phyloP scores from a whole-genome alignment of 1,140 invertebrate species.

The Heliconius hewitsoni region DNA sequence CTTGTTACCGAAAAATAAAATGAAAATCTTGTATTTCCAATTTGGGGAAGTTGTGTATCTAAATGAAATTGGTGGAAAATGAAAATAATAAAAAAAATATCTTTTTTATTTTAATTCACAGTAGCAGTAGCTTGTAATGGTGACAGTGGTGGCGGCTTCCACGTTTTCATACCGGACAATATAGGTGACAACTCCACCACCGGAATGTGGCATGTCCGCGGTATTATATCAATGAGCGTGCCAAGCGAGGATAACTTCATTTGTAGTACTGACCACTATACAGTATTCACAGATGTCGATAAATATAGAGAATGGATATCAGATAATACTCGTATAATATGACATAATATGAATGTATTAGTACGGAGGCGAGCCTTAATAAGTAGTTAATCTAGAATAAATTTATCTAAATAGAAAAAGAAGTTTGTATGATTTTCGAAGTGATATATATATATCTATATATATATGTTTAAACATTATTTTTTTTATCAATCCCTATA shows the following conservation, averaged over 20 bases:
- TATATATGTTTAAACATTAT: too few species aligned
- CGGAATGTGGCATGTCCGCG: conserved; percentile 54
- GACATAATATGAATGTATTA: conserved; percentile 11
- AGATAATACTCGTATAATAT: conserved; percentile 9
- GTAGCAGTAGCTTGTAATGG: conserved; percentile 64
- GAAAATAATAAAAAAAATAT: not conserved
- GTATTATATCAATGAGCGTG: conserved; percentile 56
- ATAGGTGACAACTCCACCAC: conserved; percentile 27
- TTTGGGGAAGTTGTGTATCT: too few species aligned
- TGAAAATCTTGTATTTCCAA: too few species aligned
- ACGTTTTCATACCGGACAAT: conserved; percentile 45
- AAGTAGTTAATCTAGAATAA: too few species aligned
- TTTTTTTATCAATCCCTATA: too few species aligned
- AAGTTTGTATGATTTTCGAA: too few species aligned
- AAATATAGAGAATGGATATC: conserved; percentile 53
- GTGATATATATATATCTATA: too few species aligned
- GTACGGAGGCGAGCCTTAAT: too few species aligned
- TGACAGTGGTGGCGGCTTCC: conserved; percentile 62
- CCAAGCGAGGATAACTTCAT: conserved; percentile 42
- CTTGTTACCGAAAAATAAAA: too few species aligned
- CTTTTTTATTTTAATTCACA: conserved; percentile 24
- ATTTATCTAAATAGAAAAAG: too few species aligned
- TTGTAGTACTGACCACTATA: conserved; percentile 56
- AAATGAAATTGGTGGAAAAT: too few species aligned
- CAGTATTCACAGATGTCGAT: conserved; percentile 58